Conservation (phyloP, 2,888 invertebrate species). For the Ectemnius cavifrons region DNA sequence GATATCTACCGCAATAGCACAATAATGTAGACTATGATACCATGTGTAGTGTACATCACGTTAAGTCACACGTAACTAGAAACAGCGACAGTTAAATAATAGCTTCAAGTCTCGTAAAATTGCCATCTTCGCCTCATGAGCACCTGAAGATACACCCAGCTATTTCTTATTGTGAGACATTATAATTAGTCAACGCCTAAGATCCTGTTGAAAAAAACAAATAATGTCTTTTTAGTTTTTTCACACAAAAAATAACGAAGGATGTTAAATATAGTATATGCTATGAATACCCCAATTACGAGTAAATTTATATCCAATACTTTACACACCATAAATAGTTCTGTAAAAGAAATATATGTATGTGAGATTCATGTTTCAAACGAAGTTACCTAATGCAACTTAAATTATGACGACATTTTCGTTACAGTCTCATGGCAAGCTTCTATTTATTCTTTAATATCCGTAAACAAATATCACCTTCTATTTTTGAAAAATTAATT, state of each 20-base stretch:
- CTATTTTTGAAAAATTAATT: background rate
- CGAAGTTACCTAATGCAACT: no score
- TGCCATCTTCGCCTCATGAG: background rate
- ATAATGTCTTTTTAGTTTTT: constrained; percentile 3
- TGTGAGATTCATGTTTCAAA: constrained; percentile 32
- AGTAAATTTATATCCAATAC: no score
- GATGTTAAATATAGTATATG: no score
- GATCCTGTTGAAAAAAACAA: background rate
- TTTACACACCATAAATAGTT: background rate
- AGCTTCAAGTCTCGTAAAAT: background rate
- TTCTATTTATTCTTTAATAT: constrained; percentile 30
- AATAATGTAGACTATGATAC: constrained; percentile 20
- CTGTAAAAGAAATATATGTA: no score
- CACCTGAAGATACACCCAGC: background rate
- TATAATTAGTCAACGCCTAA: no score
- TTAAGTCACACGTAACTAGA: constrained; percentile 11
- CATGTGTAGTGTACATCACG: constrained; percentile 22
- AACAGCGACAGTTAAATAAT: no score
- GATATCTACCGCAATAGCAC: constrained; percentile 33
- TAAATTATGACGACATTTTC: constrained; percentile 37
- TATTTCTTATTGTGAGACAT: no score
- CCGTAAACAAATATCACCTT: constrained; percentile 30
- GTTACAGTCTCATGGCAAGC: constrained; percentile 35
- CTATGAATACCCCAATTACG: no score
- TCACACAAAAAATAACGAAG: constrained; percentile 1